Evolutionary conservation across 2,797 vertebrate genomes (phyloP), one percentile per base, ranked within the genome.

Genomic region (Phaenicophaeus curvirostris): DNA sequence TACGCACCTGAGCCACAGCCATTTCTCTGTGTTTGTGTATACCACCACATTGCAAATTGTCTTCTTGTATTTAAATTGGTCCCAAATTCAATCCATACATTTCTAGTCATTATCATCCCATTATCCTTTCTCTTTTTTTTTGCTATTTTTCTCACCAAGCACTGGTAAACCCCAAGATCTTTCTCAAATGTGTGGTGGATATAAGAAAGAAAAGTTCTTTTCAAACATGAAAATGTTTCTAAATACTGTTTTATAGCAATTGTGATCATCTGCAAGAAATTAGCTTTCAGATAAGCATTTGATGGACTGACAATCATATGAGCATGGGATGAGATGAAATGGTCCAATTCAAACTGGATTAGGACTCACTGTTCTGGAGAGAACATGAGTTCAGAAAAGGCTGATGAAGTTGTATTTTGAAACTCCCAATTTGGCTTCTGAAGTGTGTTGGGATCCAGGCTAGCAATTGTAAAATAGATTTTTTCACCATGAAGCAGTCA

Each of bases 121-220:
- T 96, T 93, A 95, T 72, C 89, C 95, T 85, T 94, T 79, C 95
- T 91, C 89, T 57, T 79, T 75, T 44, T 73, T 44, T 63, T 39
- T 44, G 87, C 87, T 83, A 3, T 90, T 95, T 94, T 94, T 93
- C 95, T 96, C 93, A 95, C 89, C 74, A 54, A 90, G 90, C 39
- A 33, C 87, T 53, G 95, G 95, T 94, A 97, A 97, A 96, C 90
- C 95, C 80, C 80, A 90, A 54, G 67, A 89, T 67, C 50, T 62
- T 89, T 89, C 72, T 88, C 74, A 85, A 96, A 86, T 85, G 91
- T 94, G 94, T 96, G 95, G 95, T 95, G 94, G 91, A 96, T 97
- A 94, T 94, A 96, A 91, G 90, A 87, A 87, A 96, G 55, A 85
- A 80, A 95, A 90, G 87, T 90, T 87, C 58, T 90, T 94, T 85